phyloP scores from a whole-genome alignment of 2,888 invertebrate species.

The Antitype chi region DNA sequence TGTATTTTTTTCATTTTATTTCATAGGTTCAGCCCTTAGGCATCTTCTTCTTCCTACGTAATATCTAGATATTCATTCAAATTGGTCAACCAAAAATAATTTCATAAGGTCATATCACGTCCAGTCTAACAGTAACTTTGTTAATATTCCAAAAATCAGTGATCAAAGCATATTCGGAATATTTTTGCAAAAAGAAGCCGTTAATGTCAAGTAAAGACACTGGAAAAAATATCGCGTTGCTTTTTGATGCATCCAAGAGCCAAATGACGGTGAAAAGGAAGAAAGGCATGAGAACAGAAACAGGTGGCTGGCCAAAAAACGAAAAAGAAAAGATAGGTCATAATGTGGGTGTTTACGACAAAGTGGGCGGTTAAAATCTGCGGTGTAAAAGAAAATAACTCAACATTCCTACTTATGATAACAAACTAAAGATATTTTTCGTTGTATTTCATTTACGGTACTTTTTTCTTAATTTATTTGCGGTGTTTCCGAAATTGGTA shows the following conservation, averaged over 20 bases:
- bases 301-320: constrained; percentile 26
- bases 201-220: neutral
- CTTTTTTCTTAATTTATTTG: neutral
- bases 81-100: neutral
- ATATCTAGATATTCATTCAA: no score
- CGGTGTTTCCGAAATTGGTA: neutral
- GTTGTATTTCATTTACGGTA: neutral
- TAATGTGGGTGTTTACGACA: constrained; percentile 11
- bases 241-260: constrained; percentile 43
- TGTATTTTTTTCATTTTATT: no score
- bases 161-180: neutral
- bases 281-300: constrained; percentile 10
- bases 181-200: neutral
- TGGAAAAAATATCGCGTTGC: neutral
- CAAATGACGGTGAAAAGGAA: constrained; percentile 23
- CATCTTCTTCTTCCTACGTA: no score
- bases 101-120: neutral
- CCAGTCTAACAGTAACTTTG: neutral
- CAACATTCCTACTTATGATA: neutral
- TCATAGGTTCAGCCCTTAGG: no score
- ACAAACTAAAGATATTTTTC: neutral
- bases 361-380: constrained; percentile 10
- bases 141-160: neutral
- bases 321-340: constrained; percentile 8
- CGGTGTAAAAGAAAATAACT: neutral